Evolutionary conservation across 1,140 invertebrate species (phyloP).

Genomic region (Drosophila arizonae): DNA sequence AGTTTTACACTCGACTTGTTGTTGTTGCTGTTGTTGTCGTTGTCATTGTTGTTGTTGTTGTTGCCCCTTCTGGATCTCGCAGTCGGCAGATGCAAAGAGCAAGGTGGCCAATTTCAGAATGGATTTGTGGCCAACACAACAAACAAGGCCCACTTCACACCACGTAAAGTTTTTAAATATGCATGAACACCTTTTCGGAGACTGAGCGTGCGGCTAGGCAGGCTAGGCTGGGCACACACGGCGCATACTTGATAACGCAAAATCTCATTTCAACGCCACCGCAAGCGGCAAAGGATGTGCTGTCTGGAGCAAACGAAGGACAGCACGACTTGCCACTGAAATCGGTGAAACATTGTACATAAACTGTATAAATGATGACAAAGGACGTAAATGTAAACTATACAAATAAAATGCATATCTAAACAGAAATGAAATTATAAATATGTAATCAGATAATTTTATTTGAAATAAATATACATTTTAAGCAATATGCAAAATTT

Average conservation of each 20-base stretch:
- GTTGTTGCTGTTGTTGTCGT: slow-evolving; percentile 34
- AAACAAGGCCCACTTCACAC: slow-evolving; percentile 5
- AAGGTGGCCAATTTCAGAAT: slow-evolving; percentile 50
- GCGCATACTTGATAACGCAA: slow-evolving; percentile 70
- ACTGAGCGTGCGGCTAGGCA: not conserved
- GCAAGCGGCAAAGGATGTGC: slow-evolving; percentile 41
- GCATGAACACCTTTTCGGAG: slow-evolving; percentile 69
- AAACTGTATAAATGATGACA: not conserved
- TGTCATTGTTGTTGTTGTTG: slow-evolving; percentile 18
- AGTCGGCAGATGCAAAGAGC: slow-evolving; percentile 53
- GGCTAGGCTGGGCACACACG: slow-evolving; percentile 26
- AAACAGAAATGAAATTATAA: not conserved
- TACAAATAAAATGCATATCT: not conserved
- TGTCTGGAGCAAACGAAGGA: not conserved
- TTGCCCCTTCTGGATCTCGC: not conserved
- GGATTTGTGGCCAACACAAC: slow-evolving; percentile 58
- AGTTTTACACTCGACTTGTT: slow-evolving; percentile 49
- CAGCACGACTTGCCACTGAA: not conserved
- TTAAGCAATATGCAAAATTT: too few relatives aligned
- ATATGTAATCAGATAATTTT: too few relatives aligned
- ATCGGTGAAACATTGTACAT: not conserved
- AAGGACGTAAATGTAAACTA: not conserved
- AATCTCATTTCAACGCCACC: slow-evolving; percentile 60
- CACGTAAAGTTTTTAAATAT: slow-evolving; percentile 68
- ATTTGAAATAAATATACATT: not conserved